Percentiles rank a stretch among this genome's conserved stretches.
These are phyloP conservation scores for Sepioteuthis lessoniana DNA, from an alignment of 2,888 invertebrate species.

Conservation along the genomic window DNA sequence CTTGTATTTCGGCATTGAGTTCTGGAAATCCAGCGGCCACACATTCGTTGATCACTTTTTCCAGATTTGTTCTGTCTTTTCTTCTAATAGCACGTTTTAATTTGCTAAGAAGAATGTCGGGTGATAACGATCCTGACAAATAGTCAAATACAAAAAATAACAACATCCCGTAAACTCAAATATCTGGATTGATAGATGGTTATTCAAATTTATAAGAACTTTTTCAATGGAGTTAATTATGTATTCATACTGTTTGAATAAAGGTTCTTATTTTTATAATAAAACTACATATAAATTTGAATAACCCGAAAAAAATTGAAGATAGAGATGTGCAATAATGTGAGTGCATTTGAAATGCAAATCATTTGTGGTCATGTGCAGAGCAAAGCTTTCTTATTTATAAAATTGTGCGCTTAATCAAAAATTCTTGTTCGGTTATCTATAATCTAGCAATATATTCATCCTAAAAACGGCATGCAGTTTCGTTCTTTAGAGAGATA, in stretches of 20 bases:
- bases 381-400: too few relatives aligned
- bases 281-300: too few relatives aligned
- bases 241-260: background rate
- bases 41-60: slow-evolving; percentile 2
- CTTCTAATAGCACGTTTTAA: slow-evolving; percentile 40
- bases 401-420: too few relatives aligned
- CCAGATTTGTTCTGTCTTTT: slow-evolving; percentile 17
- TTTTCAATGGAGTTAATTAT: background rate
- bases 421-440: too few relatives aligned
- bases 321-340: too few relatives aligned
- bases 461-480: too few relatives aligned
- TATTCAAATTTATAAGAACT: background rate
- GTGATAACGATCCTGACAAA: background rate
- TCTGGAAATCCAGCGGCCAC: slow-evolving; percentile 35
- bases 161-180: background rate
- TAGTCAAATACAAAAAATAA: background rate
- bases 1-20: background rate
- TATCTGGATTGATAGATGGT: background rate
- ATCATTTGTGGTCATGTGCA: too few relatives aligned
- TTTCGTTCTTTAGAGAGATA: too few relatives aligned
- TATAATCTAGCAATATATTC: too few relatives aligned
- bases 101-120: background rate
- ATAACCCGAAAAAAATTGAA: too few relatives aligned
- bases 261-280: too few relatives aligned
- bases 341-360: too few relatives aligned